A percentile compares a stretch with the other conserved stretches of the same genome.
Conservation (phyloP, 2,888 invertebrate species). For the Cryptus armator region DNA sequence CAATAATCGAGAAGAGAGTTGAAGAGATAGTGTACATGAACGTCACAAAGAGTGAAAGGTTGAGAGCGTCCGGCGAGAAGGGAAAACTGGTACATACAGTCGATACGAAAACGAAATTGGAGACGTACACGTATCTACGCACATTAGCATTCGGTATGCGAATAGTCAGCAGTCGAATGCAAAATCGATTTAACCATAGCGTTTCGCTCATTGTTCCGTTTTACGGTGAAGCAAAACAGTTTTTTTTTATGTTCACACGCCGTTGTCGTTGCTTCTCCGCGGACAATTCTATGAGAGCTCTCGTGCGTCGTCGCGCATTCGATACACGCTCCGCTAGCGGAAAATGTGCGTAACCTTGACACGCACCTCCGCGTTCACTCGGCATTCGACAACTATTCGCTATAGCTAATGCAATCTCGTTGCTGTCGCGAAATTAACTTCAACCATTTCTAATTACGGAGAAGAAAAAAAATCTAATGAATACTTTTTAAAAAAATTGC, state of each 20-base stretch:
- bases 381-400: conserved; percentile 40
- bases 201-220: conserved; percentile 26
- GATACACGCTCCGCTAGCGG: conserved; percentile 72
- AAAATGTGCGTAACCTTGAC: conserved; percentile 81
- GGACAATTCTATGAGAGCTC: conserved; percentile 9
- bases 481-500: no score
- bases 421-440: conserved; percentile 49
- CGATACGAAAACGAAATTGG: conserved; percentile 43
- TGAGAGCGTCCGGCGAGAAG: conserved; percentile 11
- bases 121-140: conserved; percentile 21
- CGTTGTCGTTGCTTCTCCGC: conserved; percentile 6
- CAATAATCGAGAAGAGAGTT: conserved; percentile 18
- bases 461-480: not conserved
- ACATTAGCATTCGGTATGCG: conserved; percentile 4
- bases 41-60: conserved; percentile 36
- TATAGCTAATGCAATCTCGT: conserved; percentile 48
- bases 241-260: not conserved
- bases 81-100: conserved; percentile 26
- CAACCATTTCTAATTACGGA: not conserved
- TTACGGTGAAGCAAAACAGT: conserved; percentile 10
- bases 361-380: conserved; percentile 72
- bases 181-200: conserved; percentile 44
- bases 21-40: not conserved
- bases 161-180: conserved; percentile 54
- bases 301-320: conserved; percentile 18